These are phyloP conservation scores for Acleris emargana DNA, from an alignment of 2,888 invertebrate species.

Conservation along the genomic window DNA sequence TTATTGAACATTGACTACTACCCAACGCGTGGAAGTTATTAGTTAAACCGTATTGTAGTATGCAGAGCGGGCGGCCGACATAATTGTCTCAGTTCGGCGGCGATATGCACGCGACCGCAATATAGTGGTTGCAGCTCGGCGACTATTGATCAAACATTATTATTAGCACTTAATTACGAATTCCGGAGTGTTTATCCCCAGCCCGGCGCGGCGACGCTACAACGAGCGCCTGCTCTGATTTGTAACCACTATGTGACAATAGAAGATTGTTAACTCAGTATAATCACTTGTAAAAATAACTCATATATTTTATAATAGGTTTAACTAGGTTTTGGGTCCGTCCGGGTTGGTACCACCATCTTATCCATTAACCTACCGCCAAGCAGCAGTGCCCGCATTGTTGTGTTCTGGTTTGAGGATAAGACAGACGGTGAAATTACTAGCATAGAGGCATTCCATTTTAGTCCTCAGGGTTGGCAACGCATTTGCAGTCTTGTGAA, in stretches of 20 bases:
- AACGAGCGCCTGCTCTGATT: background rate
- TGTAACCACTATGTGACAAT: background rate
- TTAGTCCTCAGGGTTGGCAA: no score
- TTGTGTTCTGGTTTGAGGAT: no score
- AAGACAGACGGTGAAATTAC: no score
- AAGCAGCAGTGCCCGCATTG: no score
- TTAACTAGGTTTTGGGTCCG: no score
- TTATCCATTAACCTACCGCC: no score
- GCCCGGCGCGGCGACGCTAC: background rate
- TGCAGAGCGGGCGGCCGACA: conserved; percentile 53
- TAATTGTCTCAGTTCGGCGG: conserved; percentile 51
- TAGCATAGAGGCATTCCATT: no score
- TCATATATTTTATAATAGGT: no score
- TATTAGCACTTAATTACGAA: conserved; percentile 25
- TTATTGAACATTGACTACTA: background rate
- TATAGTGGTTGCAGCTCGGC: conserved; percentile 44
- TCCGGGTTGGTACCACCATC: no score
- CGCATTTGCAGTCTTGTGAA: no score
- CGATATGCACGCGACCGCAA: conserved; percentile 53
- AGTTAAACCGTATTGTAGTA: conserved; percentile 31
- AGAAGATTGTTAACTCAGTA: no score
- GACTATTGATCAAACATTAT: conserved; percentile 38
- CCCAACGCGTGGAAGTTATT: background rate
- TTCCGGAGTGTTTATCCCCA: conserved; percentile 11
- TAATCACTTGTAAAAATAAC: background rate